Evolutionary conservation across 30 jellyfish, hydroid and myxozoan species (phyloP).

Genomic region (Hydra vulgaris): DNA sequence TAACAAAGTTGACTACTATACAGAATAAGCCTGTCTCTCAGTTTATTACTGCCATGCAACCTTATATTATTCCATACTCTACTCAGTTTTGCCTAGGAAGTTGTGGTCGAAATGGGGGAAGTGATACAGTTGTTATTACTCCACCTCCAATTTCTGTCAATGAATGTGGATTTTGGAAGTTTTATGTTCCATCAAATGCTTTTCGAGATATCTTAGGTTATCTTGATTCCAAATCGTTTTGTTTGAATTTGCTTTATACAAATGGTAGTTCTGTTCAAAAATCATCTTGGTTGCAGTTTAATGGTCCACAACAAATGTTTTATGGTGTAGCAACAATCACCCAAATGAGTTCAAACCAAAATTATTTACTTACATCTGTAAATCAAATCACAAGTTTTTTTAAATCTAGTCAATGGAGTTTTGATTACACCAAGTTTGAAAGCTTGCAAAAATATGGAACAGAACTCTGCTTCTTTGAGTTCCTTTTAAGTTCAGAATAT

Average conservation of each 20-base stretch:
- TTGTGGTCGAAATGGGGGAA: conserved; percentile 15
- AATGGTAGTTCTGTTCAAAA: conserved; percentile 14
- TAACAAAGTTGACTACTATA: conserved; percentile 5
- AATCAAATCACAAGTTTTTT: conserved; percentile 51
- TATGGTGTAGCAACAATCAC: conserved; percentile 51
- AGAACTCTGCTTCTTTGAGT: conserved; percentile 47
- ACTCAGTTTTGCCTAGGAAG: conserved; percentile 2
- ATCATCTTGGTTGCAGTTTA: conserved; percentile 28
- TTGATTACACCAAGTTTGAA: conserved; percentile 28
- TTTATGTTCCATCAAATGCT: conserved; percentile 30
- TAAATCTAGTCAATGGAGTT: conserved; percentile 17
- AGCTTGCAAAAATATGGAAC: conserved; percentile 9
- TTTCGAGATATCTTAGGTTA: conserved; percentile 38
- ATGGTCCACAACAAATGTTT: conserved; percentile 37
- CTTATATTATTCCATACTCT: conserved; percentile 12
- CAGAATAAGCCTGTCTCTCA: neutral
- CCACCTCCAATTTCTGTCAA: conserved; percentile 27
- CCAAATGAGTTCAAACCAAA: conserved; percentile 5
- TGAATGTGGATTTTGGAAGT: conserved; percentile 59
- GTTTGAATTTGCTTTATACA: conserved; percentile 10
- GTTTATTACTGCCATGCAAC: conserved; percentile 21
- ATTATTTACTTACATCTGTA: conserved; percentile 38
- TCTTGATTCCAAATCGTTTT: conserved; percentile 37
- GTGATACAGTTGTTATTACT: conserved; percentile 23
- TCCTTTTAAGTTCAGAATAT: conserved; percentile 25